Conservation (phyloP, 1,140 invertebrate genomes). For the Caerostris darwini region DNA sequence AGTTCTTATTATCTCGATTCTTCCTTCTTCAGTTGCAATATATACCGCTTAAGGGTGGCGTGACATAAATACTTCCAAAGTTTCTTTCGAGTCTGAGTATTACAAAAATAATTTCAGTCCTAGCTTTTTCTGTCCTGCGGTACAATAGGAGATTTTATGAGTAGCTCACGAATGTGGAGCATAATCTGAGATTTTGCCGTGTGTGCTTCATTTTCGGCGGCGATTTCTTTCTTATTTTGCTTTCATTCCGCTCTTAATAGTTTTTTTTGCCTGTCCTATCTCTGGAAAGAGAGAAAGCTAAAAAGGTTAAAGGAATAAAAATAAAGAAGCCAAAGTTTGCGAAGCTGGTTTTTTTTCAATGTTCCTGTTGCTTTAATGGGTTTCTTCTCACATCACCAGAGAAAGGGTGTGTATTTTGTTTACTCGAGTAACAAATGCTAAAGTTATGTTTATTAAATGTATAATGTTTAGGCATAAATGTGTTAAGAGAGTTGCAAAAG, state of each 20-base stretch:
- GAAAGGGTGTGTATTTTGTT: no score
- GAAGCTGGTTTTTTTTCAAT: neutral
- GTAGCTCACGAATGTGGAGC: constrained; percentile 37
- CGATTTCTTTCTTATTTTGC: neutral
- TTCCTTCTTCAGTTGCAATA: constrained; percentile 56
- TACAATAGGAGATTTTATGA: constrained; percentile 67
- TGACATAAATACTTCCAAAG: constrained; percentile 71
- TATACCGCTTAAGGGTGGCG: constrained; percentile 47
- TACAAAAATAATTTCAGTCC: constrained; percentile 62
- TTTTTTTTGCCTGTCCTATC: neutral
- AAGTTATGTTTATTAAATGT: no score
- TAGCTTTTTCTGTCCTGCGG: neutral
- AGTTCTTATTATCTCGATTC: constrained; percentile 64
- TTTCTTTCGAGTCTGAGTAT: neutral
- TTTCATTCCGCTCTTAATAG: constrained; percentile 41
- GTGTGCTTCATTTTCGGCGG: constrained; percentile 25
- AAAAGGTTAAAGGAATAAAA: constrained; percentile 2
- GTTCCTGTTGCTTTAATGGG: neutral
- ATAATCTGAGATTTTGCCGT: constrained; percentile 39
- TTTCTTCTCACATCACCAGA: neutral
- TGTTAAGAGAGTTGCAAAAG: no score
- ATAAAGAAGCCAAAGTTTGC: neutral
- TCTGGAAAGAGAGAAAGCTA: neutral
- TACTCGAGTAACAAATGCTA: no score
- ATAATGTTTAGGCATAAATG: no score